These are phyloP conservation scores for Oryzias javanicus DNA, from an alignment of 2,113 vertebrate species.

Conservation along the genomic window DNA sequence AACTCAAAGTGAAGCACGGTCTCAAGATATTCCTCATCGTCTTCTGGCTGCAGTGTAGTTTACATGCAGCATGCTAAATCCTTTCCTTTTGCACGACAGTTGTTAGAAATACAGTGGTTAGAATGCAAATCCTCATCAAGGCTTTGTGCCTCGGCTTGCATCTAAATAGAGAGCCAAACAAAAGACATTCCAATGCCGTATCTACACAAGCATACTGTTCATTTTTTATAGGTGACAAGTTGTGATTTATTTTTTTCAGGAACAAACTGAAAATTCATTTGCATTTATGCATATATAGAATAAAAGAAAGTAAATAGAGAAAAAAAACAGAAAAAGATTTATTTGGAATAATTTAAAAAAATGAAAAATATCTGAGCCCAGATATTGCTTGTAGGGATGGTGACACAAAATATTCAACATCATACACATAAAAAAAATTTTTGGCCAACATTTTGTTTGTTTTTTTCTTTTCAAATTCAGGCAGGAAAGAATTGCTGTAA, in stretches of 20 bases:
- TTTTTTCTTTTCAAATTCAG: too few species aligned
- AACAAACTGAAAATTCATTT: slow-evolving; percentile 14
- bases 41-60: slow-evolving; percentile 36
- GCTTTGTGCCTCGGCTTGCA: slow-evolving; percentile 35
- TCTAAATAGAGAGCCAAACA: slow-evolving; percentile 50
- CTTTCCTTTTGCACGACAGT: slow-evolving; percentile 23
- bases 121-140: slow-evolving; percentile 19
- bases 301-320: neutral
- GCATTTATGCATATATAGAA: neutral
- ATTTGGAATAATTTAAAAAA: slow-evolving; percentile 7
- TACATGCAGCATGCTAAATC: slow-evolving; percentile 47
- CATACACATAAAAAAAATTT: neutral
- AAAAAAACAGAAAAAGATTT: slow-evolving; percentile 30
- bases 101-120: slow-evolving; percentile 34
- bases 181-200: slow-evolving; percentile 37
- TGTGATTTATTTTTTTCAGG: slow-evolving; percentile 29
- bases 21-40: slow-evolving; percentile 31
- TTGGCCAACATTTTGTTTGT: too few species aligned
- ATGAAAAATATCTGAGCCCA: slow-evolving; percentile 14
- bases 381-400: slow-evolving; percentile 50
- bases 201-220: slow-evolving; percentile 45
- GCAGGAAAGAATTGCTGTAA: slow-evolving; percentile 11
- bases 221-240: slow-evolving; percentile 38
- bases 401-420: neutral
- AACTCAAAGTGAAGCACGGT: slow-evolving; percentile 23